Evolutionary conservation across 2,888 invertebrate genomes (phyloP), one percentile per base, ranked within the genome.

Genomic region (Lithosia quadra): DNA sequence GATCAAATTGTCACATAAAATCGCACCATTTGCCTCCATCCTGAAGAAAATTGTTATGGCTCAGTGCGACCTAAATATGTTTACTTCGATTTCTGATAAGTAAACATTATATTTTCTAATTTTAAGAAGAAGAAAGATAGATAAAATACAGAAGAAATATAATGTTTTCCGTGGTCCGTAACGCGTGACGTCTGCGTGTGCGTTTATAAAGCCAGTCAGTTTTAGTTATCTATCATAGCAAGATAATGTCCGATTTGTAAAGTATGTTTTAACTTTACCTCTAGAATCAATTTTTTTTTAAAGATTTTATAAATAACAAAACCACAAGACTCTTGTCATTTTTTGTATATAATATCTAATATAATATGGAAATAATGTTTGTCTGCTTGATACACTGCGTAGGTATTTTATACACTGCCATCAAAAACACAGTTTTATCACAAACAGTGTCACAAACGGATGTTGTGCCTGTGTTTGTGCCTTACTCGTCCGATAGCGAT

Each of bases 1-100:
- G 80, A 97, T 96, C 79, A 97, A 91, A 90, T 96, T 96, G 89
- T 96, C 95, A 89, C 96, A 96, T 90, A 96, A 88, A 86, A 93
- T 84, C 75, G 87, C 91, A 86, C 93, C 90, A 81, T 90, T 92
- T 74, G 90, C 85, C 86, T 93, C 95, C 94, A 95, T 95, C 84
- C 71, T 90, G 75, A 73, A 71, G 70, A 76, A 81, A 74, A 75
- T 62, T 76, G 71, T 66, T 73, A 67, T 73, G 69, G 61, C 71
- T 68, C 69, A 73, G 68, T 71, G 63, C 61, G 67, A 67, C 72
- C 61, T 77, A 64, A 69, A 66, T 68, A 64, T 64, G 39, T 59
- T 53, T 64, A 63, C 10, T 64, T 66, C 55, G 81, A 82, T 74
- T 78, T 77, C 68, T 71, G 65, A 68, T 72, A 68, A 65, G 69